These are phyloP conservation scores for Calliopum simillimum DNA, from an alignment of 2,888 invertebrate genomes.

Conservation along the genomic window DNA sequence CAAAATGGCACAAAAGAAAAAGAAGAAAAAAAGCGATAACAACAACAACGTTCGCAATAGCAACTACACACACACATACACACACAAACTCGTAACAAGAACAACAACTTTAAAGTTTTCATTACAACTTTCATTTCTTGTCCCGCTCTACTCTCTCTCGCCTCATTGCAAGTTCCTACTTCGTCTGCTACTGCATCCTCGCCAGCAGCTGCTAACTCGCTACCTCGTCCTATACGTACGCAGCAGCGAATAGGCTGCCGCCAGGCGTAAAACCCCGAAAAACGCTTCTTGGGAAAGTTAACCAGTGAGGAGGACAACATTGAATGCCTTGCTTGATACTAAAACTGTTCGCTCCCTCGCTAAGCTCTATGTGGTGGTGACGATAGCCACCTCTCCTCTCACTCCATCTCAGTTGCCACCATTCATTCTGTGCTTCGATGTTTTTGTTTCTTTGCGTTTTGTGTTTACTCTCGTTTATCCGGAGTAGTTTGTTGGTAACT, in stretches of 20 bases:
- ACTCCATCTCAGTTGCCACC: neutral
- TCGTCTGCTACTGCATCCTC: too few species aligned
- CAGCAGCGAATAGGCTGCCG: too few species aligned
- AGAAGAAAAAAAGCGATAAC: neutral
- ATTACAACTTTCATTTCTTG: slow-evolving; percentile 37
- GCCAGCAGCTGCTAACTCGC: too few species aligned
- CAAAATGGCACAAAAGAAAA: slow-evolving; percentile 25
- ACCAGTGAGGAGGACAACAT: too few species aligned
- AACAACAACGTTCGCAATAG: slow-evolving; percentile 8
- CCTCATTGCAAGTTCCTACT: too few species aligned
- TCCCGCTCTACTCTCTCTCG: neutral
- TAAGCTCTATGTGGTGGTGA: too few species aligned
- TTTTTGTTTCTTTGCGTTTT: neutral
- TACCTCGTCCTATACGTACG: too few species aligned
- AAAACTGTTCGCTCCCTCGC: neutral
- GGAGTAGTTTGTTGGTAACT: slow-evolving; percentile 5
- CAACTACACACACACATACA: neutral
- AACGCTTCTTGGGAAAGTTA: too few species aligned
- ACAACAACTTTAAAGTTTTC: slow-evolving; percentile 34
- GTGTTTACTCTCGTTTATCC: neutral
- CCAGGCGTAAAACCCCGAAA: too few species aligned
- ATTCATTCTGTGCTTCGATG: neutral
- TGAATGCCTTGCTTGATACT: neutral
- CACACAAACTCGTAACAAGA: slow-evolving; percentile 17
- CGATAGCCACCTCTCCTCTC: too few species aligned